Evolutionary conservation across 2,888 invertebrate species (phyloP).

Genomic region (Terebella lapidaria): DNA sequence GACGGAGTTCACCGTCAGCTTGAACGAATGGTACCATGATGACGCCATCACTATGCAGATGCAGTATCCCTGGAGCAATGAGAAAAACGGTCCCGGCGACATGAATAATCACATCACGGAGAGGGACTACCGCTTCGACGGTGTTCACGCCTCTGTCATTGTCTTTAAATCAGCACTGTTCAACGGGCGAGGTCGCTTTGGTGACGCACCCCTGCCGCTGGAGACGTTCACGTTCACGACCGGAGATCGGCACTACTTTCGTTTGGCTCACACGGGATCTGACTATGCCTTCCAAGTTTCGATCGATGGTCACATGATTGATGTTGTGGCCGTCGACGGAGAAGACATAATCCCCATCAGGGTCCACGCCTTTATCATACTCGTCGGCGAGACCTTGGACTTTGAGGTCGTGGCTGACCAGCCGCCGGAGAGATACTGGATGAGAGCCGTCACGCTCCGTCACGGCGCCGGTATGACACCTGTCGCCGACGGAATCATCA

Average conservation of each 20-base stretch:
- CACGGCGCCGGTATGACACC: neutral
- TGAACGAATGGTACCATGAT: slow-evolving; percentile 14
- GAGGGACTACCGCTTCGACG: slow-evolving; percentile 6
- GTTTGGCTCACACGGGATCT: slow-evolving; percentile 8
- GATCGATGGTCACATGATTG: slow-evolving; percentile 13
- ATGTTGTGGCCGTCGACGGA: slow-evolving; percentile 30
- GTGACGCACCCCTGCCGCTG: slow-evolving; percentile 8
- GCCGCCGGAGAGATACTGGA: slow-evolving; percentile 33
- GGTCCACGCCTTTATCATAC: neutral
- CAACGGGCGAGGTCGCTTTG: slow-evolving; percentile 17
- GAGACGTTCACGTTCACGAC: slow-evolving; percentile 4
- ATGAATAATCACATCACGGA: neutral
- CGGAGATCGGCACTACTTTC: slow-evolving; percentile 7
- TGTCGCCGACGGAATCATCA: neutral
- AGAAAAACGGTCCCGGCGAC: slow-evolving; percentile 6
- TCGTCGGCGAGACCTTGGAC: slow-evolving; percentile 35
- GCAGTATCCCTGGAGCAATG: slow-evolving; percentile 1
- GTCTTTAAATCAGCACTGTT: slow-evolving; percentile 13
- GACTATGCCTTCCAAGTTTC: slow-evolving; percentile 13
- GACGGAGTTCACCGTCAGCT: slow-evolving; percentile 1
- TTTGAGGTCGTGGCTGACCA: slow-evolving; percentile 30
- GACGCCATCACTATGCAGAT: slow-evolving; percentile 1
- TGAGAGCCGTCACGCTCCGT: slow-evolving; percentile 28
- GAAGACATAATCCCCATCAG: slow-evolving; percentile 27
- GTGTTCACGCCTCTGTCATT: slow-evolving; percentile 2